Base-by-base conservation (phyloP, 2,888 invertebrate genomes). In the Acrobasis repandana region DNA sequence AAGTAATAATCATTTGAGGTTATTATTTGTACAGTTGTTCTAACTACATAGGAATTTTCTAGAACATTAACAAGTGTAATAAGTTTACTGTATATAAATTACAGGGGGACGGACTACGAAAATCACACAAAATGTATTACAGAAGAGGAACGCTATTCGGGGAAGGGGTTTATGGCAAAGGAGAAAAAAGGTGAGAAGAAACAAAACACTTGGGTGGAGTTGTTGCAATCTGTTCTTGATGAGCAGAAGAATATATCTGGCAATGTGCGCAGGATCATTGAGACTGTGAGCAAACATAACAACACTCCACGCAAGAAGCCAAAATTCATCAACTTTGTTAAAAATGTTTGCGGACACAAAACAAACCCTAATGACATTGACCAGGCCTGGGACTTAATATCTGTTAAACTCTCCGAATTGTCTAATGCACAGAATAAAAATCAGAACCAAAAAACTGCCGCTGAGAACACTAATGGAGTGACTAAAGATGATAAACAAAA, bases 61-160 rank as follows among this genome's bases (percentile, higher is more conserved):
- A 28, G 28, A 28, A 28, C 28, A 28, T 28, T 6, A 28, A 28
- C 28, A 28, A 5, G 28, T 28, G 28, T 28, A 28, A 28, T 28
- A 28, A 28, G 28, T 28, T 5, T 28, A 28, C 28, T 28, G 2
- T n/a, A 14, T 43, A 14, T 43, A 3, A 43, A 43, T 93, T 93
- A 73, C 82, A 96, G 96, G 73, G 96, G 95, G 3, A 94, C 96
- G 63, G 95, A 95, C 11, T 98, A 96, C 85, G 94, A 93, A 50
- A 88, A 89, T 0, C 98, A 98, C 80, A 95, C 90, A n/a, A 96
- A 97, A 88, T 98, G 98, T 85, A 93, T 98, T 56, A 94, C 96
- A 0, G 95, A 99, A 89, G 96, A 95, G 34, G 95, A 98, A 83
- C 95, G 98, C 71, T 99, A 99, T 80, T 96, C 97, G 9, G 97